Base-by-base conservation (phyloP, 2,797 vertebrate species). In the Glossophaga mutica region DNA sequence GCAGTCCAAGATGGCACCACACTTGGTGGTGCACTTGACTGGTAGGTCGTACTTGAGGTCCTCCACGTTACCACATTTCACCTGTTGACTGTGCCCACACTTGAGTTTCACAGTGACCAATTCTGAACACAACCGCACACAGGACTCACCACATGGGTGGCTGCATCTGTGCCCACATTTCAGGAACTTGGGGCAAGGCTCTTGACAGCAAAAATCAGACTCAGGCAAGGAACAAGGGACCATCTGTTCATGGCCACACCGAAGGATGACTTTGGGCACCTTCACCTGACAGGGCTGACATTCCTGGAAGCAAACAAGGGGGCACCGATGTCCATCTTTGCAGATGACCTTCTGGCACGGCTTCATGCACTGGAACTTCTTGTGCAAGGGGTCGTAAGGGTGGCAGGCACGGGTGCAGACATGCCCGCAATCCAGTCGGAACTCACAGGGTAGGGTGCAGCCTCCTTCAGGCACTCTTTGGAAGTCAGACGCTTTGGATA, bases 351-450 rank as follows among this genome's bases (percentile, higher is more conserved):
- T 99, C 91, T 98, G 98, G 94, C 99, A 99, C 5, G 98, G 97
- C 96, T 99, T 99, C 73, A 22, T 26, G 95, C 99, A 99, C 90
- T 97, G 96, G 96, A 98, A 99, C 44, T 99, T 42, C 95, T 98
- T 98, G 98, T 99, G 99, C 11, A 98, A 98, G 0, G 90, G 85
- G 94, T 99, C 99, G 5, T 99, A 99, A 0, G 99, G 99, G 98
- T 99, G 99, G 95, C 99, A 99, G 52, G 98, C 99, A 2, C 99
- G 98, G 2, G 98, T 26, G 68, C 99, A 99, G 90, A 99, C 99
- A 6, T 99, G 99, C 46, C 99, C 99, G 32, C 99, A 99, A 32
- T 97, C 97, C 95, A 99, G 88, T 59, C 99, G 99, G 96, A 98
- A 99, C 86, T 99, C 98, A 78, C 99, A 99, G 26, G 99, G 99